A percentile compares a stretch with the other conserved stretches of the same genome.
Conservation (phyloP, 37 sponge, comb jelly and placozoan species). For the Dysidea cf. avara region DNA sequence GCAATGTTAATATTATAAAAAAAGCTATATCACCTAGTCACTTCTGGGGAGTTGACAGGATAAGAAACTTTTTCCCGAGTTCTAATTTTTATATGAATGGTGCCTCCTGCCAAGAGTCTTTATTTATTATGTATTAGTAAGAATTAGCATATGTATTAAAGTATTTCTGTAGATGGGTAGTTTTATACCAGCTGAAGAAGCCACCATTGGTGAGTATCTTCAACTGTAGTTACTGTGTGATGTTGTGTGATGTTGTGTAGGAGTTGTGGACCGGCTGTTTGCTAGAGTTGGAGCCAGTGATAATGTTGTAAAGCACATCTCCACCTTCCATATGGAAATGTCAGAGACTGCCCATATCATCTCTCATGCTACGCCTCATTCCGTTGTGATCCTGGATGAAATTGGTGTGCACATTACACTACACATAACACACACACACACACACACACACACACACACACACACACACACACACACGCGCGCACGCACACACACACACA, state of each 20-base stretch:
- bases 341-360: constrained; percentile 83
- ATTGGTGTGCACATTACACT: constrained; percentile 45
- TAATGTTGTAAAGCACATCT: constrained; percentile 79
- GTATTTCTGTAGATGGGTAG: constrained; percentile 77
- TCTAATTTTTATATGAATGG: too few species aligned
- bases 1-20: too few species aligned
- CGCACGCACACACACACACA: too few species aligned
- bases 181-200: constrained; percentile 80
- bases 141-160: too few species aligned
- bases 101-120: too few species aligned
- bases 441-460: too few species aligned
- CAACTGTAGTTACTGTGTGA: neutral
- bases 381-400: constrained; percentile 85
- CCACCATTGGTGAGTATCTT: constrained; percentile 41
- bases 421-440: neutral
- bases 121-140: neutral
- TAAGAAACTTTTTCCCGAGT: too few species aligned
- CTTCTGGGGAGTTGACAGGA: too few species aligned
- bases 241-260: neutral
- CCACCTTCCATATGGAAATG: constrained; percentile 90
- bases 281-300: constrained; percentile 89
- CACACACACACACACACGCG: too few species aligned
- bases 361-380: constrained; percentile 53
- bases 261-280: constrained; percentile 78
- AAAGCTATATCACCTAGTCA: too few species aligned